Evolutionary conservation across 2,797 vertebrate genomes (phyloP), one percentile per base, ranked within the genome.

Genomic region (Enteromius mattozi): DNA sequence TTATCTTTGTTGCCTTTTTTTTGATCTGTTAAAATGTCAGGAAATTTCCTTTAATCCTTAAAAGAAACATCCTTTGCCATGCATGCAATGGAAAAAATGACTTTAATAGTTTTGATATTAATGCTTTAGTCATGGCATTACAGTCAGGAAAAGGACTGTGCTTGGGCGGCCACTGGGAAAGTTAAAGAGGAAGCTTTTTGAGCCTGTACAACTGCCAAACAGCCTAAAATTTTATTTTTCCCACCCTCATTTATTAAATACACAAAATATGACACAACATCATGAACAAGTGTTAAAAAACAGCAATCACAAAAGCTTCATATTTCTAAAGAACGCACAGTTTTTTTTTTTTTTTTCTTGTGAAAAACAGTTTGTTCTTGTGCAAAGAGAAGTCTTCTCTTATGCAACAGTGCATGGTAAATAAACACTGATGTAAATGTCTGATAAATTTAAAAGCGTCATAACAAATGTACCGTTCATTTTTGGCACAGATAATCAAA

Each of bases 391-490:
- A 27, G 24, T 8, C 7, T 78, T 42, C 4, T 54, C 45, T 80
- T 51, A 49, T 87, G 75, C 75, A 82, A 87, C 51, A 27, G 72
- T 54, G 66, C 87, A 27, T 78, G 42, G 49, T 37, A 16, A 78
- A 70, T 47, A 87, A 86, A 88, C 65, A 88, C 51, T 63, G 88
- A 88, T 85, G 51, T 33, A 24, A 59, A 70, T 0, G 35, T 78
- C 3, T 71, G 86, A 88, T 87, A 83, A 80, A 47, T 63, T n/a
- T 69, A 74, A 88, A 87, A 70, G 75, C 70, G 45, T 87, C 79
- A 85, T 80, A 71, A 83, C 66, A 86, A 78, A 76, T 88, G 85
- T 86, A 83, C 86, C 80, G n/a, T 87, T 81, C 9, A 71, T 54
- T 69, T 75, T 78, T 86, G 81, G 47, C 78, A 74, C 72, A 71